These are phyloP conservation scores for Chrosomus eos DNA, from an alignment of 2,797 vertebrate genomes.

Conservation along the genomic window DNA sequence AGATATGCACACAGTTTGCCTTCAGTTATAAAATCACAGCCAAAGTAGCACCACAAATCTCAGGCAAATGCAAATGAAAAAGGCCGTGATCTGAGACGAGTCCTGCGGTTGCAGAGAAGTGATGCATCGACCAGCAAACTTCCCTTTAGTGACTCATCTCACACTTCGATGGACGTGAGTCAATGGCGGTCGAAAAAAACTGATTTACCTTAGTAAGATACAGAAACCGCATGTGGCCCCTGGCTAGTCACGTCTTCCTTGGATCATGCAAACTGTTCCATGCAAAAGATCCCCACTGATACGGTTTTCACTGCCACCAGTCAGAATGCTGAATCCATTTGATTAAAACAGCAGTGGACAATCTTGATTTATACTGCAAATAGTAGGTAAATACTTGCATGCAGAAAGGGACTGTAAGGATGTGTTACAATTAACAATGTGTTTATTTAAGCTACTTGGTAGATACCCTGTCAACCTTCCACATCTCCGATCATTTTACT, in stretches of 20 bases:
- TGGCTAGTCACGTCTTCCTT: background rate
- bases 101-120: background rate
- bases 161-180: background rate
- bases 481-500: background rate
- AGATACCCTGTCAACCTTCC: background rate
- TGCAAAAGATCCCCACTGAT: constrained; percentile 21
- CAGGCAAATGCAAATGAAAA: background rate
- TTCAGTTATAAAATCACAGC: background rate
- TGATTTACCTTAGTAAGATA: background rate
- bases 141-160: constrained; percentile 26
- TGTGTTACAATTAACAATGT: background rate
- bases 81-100: background rate
- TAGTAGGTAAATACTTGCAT: no score
- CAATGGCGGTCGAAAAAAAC: background rate
- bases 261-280: constrained; percentile 33
- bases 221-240: background rate
- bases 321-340: background rate
- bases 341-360: background rate
- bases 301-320: background rate
- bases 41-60: constrained; percentile 13
- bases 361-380: background rate
- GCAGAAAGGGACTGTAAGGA: background rate
- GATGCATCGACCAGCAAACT: background rate
- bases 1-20: background rate
- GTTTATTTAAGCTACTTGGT: background rate